These are phyloP conservation scores for Petaurus breviceps DNA, from an alignment of 2,113 vertebrate genomes.

Conservation along the genomic window DNA sequence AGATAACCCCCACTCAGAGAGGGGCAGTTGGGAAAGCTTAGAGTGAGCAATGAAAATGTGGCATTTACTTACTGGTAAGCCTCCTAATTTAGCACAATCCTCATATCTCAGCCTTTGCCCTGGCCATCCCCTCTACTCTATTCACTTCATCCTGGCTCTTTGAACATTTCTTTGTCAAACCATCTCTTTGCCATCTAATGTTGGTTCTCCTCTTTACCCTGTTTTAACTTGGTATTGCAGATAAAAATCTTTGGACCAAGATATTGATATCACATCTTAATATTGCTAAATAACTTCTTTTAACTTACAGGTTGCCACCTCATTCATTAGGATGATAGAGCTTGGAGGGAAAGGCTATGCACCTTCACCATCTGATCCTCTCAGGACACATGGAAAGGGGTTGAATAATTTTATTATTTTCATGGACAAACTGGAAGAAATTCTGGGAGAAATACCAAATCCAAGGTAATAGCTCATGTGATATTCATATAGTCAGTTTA, in stretches of 20 bases:
- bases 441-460: slow-evolving; percentile 91
- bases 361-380: slow-evolving; percentile 88
- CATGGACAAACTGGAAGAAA: slow-evolving; percentile 92
- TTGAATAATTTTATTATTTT: slow-evolving; percentile 91
- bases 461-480: slow-evolving; percentile 87
- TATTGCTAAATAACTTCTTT: slow-evolving; percentile 39
- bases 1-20: background rate
- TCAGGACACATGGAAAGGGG: slow-evolving; percentile 91
- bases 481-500: slow-evolving; percentile 42
- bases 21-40: background rate
- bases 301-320: slow-evolving; percentile 85
- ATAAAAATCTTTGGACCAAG: background rate
- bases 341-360: slow-evolving; percentile 94
- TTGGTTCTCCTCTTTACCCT: background rate
- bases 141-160: background rate
- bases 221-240: background rate
- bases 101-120: background rate
- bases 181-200: background rate
- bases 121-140: background rate
- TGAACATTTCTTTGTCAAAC: background rate
- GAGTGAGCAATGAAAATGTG: background rate
- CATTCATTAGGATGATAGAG: slow-evolving; percentile 92
- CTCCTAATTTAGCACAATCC: background rate
- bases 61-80: background rate
- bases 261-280: background rate